Percentiles rank a stretch among this genome's conserved stretches.
Conservation (phyloP, 1,140 invertebrate species). For the Drosophila sp. region DNA sequence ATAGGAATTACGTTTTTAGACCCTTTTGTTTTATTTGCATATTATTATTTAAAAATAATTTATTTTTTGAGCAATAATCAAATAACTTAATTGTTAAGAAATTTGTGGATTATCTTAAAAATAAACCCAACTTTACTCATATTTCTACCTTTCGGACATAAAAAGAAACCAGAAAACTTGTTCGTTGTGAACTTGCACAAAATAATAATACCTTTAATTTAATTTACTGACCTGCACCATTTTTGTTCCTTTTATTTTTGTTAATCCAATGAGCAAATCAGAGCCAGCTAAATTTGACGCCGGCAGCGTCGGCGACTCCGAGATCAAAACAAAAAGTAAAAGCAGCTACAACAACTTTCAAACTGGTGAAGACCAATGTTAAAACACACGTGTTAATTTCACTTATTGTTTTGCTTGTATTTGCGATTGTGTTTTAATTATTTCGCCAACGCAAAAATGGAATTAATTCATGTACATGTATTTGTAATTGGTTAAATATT, state of each 20-base stretch:
- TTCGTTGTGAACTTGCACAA: too few relatives aligned
- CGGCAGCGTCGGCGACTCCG: constrained; percentile 21
- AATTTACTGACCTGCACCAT: constrained; percentile 66
- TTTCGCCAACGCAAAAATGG: constrained; percentile 22
- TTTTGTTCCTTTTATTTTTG: constrained; percentile 35
- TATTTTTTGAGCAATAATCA: too few relatives aligned
- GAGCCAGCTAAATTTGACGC: constrained; percentile 18
- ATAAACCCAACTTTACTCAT: background rate
- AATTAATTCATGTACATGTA: constrained; percentile 23
- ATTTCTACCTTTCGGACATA: too few relatives aligned
- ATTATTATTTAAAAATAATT: too few relatives aligned
- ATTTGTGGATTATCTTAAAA: constrained; percentile 1
- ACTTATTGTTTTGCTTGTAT: constrained; percentile 62
- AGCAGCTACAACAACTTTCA: constrained; percentile 47
- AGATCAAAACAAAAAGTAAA: constrained; percentile 52
- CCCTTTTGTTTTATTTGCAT: too few relatives aligned
- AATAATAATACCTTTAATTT: background rate
- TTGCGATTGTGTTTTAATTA: constrained; percentile 37
- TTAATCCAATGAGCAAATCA: constrained; percentile 43
- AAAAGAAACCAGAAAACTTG: too few relatives aligned
- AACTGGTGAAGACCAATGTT: background rate
- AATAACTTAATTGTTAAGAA: too few relatives aligned
- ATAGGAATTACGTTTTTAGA: too few relatives aligned
- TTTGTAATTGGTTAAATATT: constrained; percentile 30
- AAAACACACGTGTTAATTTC: constrained; percentile 62